Evolutionary conservation across 2,888 invertebrate species (phyloP), one percentile per base, ranked within the genome.

Genomic region (Iselma pallidipennis): DNA sequence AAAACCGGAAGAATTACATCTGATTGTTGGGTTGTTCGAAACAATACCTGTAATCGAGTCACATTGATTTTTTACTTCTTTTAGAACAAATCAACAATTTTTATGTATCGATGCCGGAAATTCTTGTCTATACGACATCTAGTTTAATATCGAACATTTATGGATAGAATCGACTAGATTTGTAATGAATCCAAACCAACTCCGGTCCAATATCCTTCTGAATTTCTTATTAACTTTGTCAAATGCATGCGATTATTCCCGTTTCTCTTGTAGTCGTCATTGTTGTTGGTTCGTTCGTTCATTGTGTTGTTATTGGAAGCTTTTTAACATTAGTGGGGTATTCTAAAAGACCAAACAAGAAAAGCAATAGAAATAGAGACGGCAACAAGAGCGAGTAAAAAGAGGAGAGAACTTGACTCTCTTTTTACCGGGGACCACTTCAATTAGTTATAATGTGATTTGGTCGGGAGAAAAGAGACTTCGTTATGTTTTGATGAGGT

Each of bases 381-480:
- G n/a, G n/a, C n/a, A n/a, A n/a, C n/a, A 16, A 16, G 16, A 37
- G 16, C 1, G n/a, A n/a, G n/a, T n/a, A n/a, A n/a, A n/a, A n/a
- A n/a, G n/a, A n/a, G n/a, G n/a, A 48, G 48, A 59, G 62, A 59
- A 52, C 56, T 50, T 53, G 57, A 59, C 29, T 29, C 70, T 65
- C 68, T 73, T 74, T 75, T 74, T 73, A 70, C 69, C 64, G 66
- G 62, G 70, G 74, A 71, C 78, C 78, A 78, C 80, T 80, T 79
- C 80, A 80, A 80, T 80, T 80, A 79, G 80, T 79, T 79, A 79
- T 80, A 80, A 80, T 79, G 78, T 80, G 79, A 80, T 80, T 80
- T 80, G 75, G 77, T 76, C 75, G 73, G 75, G 75, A 77, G 78
- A 77, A 80, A 79, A 78, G 78, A 77, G 78, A 77, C 77, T 78